Percentiles rank a stretch among this genome's conserved stretches.
Conservation (phyloP, 2,888 invertebrate species). For the Drosophila maculinotata region DNA sequence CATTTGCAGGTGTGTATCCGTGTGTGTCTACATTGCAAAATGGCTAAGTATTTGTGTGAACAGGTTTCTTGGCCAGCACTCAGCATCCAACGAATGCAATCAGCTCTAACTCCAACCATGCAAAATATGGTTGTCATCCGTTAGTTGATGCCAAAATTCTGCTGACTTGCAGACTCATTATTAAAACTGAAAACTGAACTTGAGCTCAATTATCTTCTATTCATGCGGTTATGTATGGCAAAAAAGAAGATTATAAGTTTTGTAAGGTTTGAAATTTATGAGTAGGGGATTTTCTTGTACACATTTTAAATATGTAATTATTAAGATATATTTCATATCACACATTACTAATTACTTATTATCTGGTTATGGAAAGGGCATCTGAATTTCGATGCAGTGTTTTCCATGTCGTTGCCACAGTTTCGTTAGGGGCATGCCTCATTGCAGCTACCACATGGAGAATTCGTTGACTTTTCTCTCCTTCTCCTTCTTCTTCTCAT, state of each 20-base stretch:
- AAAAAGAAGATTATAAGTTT: no score
- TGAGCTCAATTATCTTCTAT: conserved; percentile 8
- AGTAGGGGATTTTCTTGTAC: no score
- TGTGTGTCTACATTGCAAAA: no score
- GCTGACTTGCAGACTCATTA: conserved; percentile 62
- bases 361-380: conserved; percentile 28
- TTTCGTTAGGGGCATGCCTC: conserved; percentile 28
- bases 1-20: conserved; percentile 73
- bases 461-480: conserved; percentile 1
- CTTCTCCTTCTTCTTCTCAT: not conserved
- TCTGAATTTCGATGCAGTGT: conserved; percentile 24
- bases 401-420: conserved; percentile 46
- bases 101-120: conserved; percentile 8
- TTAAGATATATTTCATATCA: not conserved
- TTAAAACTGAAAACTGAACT: conserved; percentile 46
- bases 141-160: conserved; percentile 18
- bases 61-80: conserved; percentile 50
- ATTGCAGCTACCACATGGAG: conserved; percentile 37
- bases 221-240: conserved; percentile 6
- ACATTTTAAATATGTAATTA: no score
- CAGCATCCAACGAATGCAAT: not conserved
- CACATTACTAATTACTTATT: conserved; percentile 15
- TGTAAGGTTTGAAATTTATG: not conserved
- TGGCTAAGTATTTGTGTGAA: conserved; percentile 8
- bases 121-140: conserved; percentile 26